These are phyloP conservation scores for Cirrhinus mrigala DNA, from an alignment of 2,797 vertebrate species.

Conservation along the genomic window DNA sequence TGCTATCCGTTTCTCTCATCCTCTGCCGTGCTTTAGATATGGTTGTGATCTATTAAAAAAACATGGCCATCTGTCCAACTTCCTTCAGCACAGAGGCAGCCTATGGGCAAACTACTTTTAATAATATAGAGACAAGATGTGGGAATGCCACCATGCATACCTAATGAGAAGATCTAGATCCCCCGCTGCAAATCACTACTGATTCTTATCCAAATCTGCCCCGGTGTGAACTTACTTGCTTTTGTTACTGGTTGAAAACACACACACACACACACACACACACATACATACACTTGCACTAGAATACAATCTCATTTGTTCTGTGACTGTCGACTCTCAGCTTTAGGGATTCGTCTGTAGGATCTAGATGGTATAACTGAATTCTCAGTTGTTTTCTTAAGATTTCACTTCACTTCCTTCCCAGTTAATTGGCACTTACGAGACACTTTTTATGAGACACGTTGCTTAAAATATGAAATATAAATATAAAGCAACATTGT, in stretches of 20 bases:
- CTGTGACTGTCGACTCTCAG: neutral
- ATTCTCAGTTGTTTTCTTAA: conserved; percentile 12
- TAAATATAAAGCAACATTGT: neutral
- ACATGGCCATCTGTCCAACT: conserved; percentile 82
- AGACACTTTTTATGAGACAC: neutral
- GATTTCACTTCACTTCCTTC: conserved; percentile 8
- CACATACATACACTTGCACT: conserved; percentile 25
- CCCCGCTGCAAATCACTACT: conserved; percentile 47
- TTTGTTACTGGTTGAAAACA: conserved; percentile 16
- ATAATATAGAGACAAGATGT: conserved; percentile 79
- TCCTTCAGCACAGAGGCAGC: conserved; percentile 80
- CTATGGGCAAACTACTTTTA: conserved; percentile 74
- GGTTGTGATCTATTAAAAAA: conserved; percentile 81
- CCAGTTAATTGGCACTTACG: neutral
- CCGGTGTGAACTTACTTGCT: conserved; percentile 34
- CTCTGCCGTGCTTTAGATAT: conserved; percentile 64
- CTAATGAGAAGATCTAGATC: conserved; percentile 57
- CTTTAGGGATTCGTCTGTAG: conserved; percentile 15
- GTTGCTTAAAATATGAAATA: neutral
- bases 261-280: conserved; percentile 12
- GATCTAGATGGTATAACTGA: neutral
- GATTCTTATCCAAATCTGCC: conserved; percentile 47
- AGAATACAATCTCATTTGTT: conserved; percentile 32
- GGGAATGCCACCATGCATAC: conserved; percentile 61
- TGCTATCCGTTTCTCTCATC: conserved; percentile 57